phyloP scores from a whole-genome alignment of 2,888 invertebrate genomes.

The Eupeodes latifasciatus region DNA sequence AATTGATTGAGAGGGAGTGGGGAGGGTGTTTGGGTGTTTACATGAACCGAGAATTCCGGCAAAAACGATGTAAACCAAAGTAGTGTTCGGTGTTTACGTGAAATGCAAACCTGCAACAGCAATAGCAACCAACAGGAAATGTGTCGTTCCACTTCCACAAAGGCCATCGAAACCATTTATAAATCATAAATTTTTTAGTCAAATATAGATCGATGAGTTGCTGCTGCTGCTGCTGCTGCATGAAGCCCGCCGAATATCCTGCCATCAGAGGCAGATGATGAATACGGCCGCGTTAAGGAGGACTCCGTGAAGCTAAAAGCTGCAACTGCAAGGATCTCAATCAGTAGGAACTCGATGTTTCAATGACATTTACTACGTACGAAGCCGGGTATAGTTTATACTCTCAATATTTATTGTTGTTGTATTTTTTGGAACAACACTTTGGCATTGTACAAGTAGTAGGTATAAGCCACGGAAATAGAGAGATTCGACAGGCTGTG shows the following conservation, averaged over 20 bases:
- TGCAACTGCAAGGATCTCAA: constrained; percentile 27
- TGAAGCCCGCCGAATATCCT: constrained; percentile 7
- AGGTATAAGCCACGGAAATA: constrained; percentile 12
- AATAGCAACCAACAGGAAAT: neutral
- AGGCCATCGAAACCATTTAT: constrained; percentile 48
- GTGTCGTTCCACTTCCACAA: constrained; percentile 49
- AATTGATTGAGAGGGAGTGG: neutral
- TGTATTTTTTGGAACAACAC: constrained; percentile 10
- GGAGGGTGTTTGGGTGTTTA: neutral
- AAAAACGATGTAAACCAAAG: constrained; percentile 27
- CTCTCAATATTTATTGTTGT: neutral
- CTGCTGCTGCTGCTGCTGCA: constrained; percentile 4
- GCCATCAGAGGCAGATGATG: neutral
- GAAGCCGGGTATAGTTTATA: constrained; percentile 50
- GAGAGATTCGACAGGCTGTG: constrained; percentile 36
- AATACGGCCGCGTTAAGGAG: neutral
- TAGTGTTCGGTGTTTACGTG: constrained; percentile 39
- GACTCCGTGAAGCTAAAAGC: neutral
- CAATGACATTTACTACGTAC: constrained; percentile 59
- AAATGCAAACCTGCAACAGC: constrained; percentile 21
- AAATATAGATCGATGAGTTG: constrained; percentile 1
- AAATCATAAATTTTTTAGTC: constrained; percentile 59
- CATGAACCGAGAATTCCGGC: constrained; percentile 34
- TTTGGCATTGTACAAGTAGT: neutral
- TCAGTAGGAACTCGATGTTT: constrained; percentile 59